Evolutionary conservation across 2,888 invertebrate genomes (phyloP).

Genomic region (Iselma pallidipennis): DNA sequence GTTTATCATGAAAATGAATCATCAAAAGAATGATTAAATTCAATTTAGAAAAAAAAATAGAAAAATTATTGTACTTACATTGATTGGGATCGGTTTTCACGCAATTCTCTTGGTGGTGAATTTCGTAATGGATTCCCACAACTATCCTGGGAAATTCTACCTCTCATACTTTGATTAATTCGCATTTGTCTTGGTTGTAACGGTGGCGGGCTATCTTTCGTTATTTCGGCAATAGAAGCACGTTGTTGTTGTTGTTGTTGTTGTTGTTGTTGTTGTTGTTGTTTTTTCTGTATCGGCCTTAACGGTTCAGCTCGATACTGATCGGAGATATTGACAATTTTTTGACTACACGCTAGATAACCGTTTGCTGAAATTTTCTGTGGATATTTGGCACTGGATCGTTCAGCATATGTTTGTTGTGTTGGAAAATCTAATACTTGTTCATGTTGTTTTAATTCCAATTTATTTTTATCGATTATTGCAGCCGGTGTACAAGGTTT

Average conservation of each 20-base stretch:
- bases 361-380: conserved; percentile 58
- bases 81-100: conserved; percentile 43
- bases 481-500: conserved; percentile 31
- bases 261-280: conserved; percentile 14
- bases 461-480: conserved; percentile 25
- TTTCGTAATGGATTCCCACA: conserved; percentile 32
- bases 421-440: conserved; percentile 42
- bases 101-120: conserved; percentile 42
- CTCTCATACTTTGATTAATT: conserved; percentile 54
- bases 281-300: conserved; percentile 37
- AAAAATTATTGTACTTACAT: conserved; percentile 45
- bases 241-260: conserved; percentile 35
- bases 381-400: conserved; percentile 57
- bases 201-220: conserved; percentile 48
- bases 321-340: conserved; percentile 45
- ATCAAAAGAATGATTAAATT: background rate
- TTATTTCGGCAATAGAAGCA: conserved; percentile 49
- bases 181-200: conserved; percentile 53
- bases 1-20: too few species aligned
- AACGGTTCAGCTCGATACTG: conserved; percentile 52
- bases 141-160: conserved; percentile 44
- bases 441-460: conserved; percentile 26
- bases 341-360: conserved; percentile 54
- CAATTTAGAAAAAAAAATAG: too few species aligned
- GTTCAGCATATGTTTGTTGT: conserved; percentile 51